Percentiles rank a stretch among this genome's conserved stretches.
Conservation (phyloP, 1,140 invertebrate genomes). For the Drosophila parabipectinata region DNA sequence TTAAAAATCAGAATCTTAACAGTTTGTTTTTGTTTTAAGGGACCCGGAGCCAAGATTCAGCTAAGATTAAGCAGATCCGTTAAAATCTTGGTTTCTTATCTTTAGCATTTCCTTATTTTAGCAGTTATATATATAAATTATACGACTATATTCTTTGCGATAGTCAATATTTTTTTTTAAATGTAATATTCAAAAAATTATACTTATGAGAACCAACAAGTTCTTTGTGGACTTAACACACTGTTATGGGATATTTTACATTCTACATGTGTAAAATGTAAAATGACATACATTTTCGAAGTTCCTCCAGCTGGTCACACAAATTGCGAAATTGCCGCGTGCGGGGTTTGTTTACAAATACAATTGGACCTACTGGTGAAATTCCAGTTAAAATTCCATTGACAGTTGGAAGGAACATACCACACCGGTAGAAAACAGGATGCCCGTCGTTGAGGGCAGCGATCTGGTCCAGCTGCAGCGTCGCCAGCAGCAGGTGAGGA, state of each 20-base stretch:
- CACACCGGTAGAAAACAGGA: conserved; percentile 15
- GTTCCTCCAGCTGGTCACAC: conserved; percentile 26
- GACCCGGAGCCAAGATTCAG: too few species aligned
- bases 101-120: too few species aligned
- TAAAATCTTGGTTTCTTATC: too few species aligned
- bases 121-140: too few species aligned
- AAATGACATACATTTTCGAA: not conserved
- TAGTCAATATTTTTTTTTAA: too few species aligned
- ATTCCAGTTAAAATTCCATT: conserved; percentile 24
- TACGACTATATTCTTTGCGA: too few species aligned
- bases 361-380: conserved; percentile 36
- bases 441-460: conserved; percentile 71
- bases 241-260: not conserved
- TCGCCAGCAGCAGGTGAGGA: conserved; percentile 91
- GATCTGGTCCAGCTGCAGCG: conserved; percentile 86
- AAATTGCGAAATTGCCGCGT: conserved; percentile 44
- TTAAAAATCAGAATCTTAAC: too few species aligned
- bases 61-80: too few species aligned
- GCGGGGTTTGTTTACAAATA: conserved; percentile 42
- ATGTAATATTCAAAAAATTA: too few species aligned
- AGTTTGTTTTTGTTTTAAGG: too few species aligned
- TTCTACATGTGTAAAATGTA: too few species aligned
- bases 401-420: not conserved
- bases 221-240: not conserved
- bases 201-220: too few species aligned